phyloP scores from a whole-genome alignment of 2,888 invertebrate species.

The Cyclophora albipunctata region DNA sequence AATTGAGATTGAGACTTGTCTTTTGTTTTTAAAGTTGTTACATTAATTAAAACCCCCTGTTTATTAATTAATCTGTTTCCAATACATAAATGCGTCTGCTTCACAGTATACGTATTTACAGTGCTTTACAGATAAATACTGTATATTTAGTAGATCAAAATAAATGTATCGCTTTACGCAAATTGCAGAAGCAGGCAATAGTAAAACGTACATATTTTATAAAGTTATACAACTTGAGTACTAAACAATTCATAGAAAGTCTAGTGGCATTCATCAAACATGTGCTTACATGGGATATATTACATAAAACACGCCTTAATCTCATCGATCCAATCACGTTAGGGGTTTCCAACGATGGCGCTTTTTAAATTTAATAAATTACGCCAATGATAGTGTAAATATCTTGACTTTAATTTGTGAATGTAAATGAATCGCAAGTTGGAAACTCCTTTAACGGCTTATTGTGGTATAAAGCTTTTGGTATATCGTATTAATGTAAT shows the following conservation, averaged over 20 bases:
- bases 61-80: background rate
- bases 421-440: conserved; percentile 17
- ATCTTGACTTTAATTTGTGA: too few species aligned
- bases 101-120: background rate
- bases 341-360: conserved; percentile 31
- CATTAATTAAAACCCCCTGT: too few species aligned
- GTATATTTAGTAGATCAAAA: too few species aligned
- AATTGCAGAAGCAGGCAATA: background rate
- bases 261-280: conserved; percentile 28
- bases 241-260: conserved; percentile 8
- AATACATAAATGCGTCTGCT: conserved; percentile 4
- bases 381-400: background rate
- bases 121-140: too few species aligned
- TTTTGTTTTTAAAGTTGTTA: background rate
- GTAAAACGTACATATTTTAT: too few species aligned
- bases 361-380: too few species aligned
- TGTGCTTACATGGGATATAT: conserved; percentile 30
- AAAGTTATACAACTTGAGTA: background rate
- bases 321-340: conserved; percentile 24
- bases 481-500: conserved; percentile 69
- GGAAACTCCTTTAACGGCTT: conserved; percentile 41
- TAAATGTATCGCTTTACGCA: conserved; percentile 4
- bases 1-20: too few species aligned
- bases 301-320: conserved; percentile 23
- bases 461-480: conserved; percentile 57